These are phyloP conservation scores for Venustoraphidia nigricollis DNA, from an alignment of 2,888 invertebrate species.

Conservation along the genomic window DNA sequence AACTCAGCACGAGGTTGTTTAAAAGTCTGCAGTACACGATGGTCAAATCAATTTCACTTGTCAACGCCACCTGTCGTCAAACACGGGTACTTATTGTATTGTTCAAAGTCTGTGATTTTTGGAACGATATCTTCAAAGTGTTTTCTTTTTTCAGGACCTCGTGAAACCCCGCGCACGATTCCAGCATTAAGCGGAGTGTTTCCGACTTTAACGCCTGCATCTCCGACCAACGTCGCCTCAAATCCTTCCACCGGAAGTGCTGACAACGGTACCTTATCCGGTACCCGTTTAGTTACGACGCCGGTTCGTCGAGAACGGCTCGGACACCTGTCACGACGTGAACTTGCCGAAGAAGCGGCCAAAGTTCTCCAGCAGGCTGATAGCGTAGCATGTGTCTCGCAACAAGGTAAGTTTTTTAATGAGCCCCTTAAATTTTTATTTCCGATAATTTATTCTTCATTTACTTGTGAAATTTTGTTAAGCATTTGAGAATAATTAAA, in stretches of 20 bases:
- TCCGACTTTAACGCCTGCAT: too few species aligned
- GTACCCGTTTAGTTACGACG: constrained; percentile 24
- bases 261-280: not conserved
- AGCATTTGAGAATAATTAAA: too few species aligned
- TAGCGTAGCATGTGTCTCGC: constrained; percentile 43
- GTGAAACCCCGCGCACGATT: not conserved
- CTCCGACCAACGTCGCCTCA: not conserved
- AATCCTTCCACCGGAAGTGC: not conserved
- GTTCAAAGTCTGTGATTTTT: not conserved
- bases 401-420: constrained; percentile 16
- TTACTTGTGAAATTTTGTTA: too few species aligned
- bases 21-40: too few species aligned
- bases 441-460: too few species aligned
- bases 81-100: too few species aligned
- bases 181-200: not conserved
- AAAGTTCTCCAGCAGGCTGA: constrained; percentile 58
- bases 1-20: too few species aligned
- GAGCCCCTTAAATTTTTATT: too few species aligned
- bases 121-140: not conserved
- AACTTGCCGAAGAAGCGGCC: constrained; percentile 62
- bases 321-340: constrained; percentile 51
- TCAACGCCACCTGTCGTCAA: too few species aligned
- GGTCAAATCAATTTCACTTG: too few species aligned
- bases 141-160: not conserved
- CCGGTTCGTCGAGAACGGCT: constrained; percentile 44